A percentile compares a stretch with the other conserved stretches of the same genome.
These are phyloP conservation scores for Heptranchias perlo DNA, from an alignment of 2,113 vertebrate species.

Conservation along the genomic window DNA sequence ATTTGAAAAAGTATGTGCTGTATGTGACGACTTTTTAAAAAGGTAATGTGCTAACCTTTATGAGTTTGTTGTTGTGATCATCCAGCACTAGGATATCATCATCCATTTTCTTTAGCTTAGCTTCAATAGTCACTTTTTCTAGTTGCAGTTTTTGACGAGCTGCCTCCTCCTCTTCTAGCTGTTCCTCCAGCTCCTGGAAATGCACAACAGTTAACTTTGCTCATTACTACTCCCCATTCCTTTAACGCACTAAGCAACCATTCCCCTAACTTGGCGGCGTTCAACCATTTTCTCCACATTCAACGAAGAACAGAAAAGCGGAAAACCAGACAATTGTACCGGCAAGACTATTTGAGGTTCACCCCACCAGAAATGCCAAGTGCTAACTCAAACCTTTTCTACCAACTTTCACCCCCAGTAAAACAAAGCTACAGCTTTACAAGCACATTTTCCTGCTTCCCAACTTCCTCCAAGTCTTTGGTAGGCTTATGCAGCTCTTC, in stretches of 20 bases:
- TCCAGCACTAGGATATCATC: constrained; percentile 87
- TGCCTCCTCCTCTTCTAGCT: constrained; percentile 90
- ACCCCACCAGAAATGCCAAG: not conserved
- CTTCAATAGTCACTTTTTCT: constrained; percentile 88
- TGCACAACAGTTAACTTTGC: not conserved
- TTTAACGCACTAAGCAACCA: not conserved
- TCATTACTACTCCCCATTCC: not conserved
- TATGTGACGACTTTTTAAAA: not conserved
- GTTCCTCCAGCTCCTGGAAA: constrained; percentile 85
- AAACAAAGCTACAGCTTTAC: not conserved
- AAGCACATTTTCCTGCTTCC: not conserved
- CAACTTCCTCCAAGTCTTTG: not conserved
- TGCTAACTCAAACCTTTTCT: not conserved
- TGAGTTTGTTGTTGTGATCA: constrained; percentile 86
- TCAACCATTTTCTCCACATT: not conserved
- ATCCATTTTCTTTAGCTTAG: constrained; percentile 90
- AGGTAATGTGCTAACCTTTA: constrained; percentile 65
- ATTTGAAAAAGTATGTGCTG: not conserved
- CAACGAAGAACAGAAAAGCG: not conserved
- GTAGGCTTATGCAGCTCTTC: not conserved
- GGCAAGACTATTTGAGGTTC: not conserved
- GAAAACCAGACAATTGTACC: not conserved
- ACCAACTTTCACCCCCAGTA: not conserved
- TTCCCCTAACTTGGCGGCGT: not conserved
- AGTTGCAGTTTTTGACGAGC: constrained; percentile 93